Evolutionary conservation across 2,113 vertebrate genomes (phyloP).

Genomic region (Lagopus muta): DNA sequence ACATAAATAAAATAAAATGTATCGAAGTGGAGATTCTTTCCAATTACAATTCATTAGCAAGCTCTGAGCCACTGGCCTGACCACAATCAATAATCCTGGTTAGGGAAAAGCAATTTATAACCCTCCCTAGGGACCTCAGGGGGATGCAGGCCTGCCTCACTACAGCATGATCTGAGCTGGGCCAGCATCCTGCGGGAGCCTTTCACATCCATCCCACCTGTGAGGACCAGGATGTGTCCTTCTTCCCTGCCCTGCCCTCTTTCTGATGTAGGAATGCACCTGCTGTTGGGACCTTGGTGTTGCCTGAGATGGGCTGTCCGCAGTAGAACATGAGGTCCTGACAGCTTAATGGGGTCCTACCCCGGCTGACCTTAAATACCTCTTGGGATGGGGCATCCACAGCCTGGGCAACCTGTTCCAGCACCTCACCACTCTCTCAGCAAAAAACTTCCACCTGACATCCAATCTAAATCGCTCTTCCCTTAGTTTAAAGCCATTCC

Average conservation of each 20-base stretch:
- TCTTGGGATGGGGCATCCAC: no score
- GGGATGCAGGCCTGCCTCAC: not conserved
- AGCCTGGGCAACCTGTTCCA: no score
- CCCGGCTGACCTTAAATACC: not conserved
- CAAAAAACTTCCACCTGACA: no score
- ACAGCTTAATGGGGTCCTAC: not conserved
- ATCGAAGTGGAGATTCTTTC: slow-evolving; percentile 2
- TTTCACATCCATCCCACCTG: fast-evolving
- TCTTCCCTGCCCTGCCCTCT: not conserved
- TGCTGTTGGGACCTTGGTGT: not conserved
- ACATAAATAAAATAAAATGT: slow-evolving; percentile 30
- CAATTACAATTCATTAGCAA: slow-evolving; percentile 29
- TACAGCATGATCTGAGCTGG: fast-evolving
- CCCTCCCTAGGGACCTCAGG: not conserved
- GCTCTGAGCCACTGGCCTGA: not conserved
- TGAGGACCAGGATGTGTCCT: not conserved
- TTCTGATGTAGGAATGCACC: fast-evolving
- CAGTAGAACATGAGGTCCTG: not conserved
- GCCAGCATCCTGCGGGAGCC: not conserved
- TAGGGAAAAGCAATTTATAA: not conserved
- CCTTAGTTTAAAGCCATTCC: no score
- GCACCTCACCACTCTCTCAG: no score
- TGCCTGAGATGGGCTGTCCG: not conserved
- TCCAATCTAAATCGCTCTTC: no score
- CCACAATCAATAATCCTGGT: not conserved